Percentiles rank a stretch among this genome's conserved stretches.
Conservation (phyloP, 2,113 vertebrate species). For the Tragelaphus scriptus region DNA sequence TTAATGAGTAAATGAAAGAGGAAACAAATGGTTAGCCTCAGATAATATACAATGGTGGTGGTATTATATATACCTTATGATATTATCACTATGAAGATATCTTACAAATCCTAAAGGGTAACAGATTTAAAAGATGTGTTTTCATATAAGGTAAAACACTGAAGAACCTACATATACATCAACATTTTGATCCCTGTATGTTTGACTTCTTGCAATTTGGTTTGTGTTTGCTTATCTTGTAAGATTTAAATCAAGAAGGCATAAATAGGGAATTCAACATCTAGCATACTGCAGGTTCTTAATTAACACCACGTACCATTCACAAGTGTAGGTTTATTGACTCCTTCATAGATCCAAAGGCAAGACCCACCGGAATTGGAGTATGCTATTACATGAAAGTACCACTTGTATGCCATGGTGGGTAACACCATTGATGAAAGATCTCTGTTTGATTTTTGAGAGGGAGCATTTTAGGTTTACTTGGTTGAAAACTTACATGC, state of each 20-base stretch:
- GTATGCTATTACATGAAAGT: accelerated
- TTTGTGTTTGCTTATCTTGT: background rate
- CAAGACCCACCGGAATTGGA: accelerated
- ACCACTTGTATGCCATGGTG: background rate
- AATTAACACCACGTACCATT: background rate
- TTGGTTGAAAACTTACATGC: background rate
- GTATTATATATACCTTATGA: background rate
- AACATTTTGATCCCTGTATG: background rate
- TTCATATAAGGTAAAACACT: background rate
- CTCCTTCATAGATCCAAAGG: background rate
- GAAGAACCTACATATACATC: accelerated
- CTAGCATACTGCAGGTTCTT: background rate
- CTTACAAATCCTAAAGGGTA: background rate
- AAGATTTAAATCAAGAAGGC: background rate
- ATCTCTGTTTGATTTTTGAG: background rate
- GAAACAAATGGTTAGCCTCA: background rate
- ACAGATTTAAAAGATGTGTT: background rate
- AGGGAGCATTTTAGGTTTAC: background rate
- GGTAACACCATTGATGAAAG: accelerated
- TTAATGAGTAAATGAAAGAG: background rate
- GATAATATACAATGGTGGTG: background rate
- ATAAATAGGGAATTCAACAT: background rate
- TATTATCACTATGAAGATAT: background rate
- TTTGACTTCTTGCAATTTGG: background rate
- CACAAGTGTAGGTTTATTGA: background rate